These are phyloP conservation scores for Chlorops oryzae DNA, from an alignment of 1,140 invertebrate genomes.

Conservation along the genomic window DNA sequence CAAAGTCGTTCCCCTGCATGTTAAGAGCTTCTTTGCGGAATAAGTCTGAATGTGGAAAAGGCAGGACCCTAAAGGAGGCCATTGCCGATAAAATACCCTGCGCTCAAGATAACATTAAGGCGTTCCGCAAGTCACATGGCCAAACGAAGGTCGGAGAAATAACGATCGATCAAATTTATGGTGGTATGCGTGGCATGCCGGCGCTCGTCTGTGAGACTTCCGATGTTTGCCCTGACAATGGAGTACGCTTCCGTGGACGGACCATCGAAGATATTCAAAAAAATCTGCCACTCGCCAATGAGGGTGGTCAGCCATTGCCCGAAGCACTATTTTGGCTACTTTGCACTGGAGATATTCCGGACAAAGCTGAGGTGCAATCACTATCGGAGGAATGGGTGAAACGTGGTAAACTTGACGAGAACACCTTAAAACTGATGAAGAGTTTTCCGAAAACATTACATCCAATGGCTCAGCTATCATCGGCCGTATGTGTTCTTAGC, in stretches of 20 bases:
- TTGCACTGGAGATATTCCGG: slow-evolving; percentile 83
- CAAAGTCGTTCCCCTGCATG: no score
- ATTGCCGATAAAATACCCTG: slow-evolving; percentile 76
- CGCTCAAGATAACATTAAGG: slow-evolving; percentile 79
- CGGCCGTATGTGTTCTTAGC: slow-evolving; percentile 83
- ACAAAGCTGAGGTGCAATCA: slow-evolving; percentile 67
- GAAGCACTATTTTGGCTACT: slow-evolving; percentile 94
- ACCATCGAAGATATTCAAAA: slow-evolving; percentile 90
- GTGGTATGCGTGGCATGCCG: slow-evolving; percentile 92
- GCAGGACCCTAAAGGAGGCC: no score
- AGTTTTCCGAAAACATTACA: slow-evolving; percentile 87
- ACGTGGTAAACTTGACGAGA: slow-evolving; percentile 66
- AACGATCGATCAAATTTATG: slow-evolving; percentile 61
- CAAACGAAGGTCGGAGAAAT: slow-evolving; percentile 81
- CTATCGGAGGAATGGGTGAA: slow-evolving; percentile 86
- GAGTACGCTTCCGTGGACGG: slow-evolving; percentile 86
- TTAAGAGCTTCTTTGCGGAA: no score
- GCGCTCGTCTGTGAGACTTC: slow-evolving; percentile 93
- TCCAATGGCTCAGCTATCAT: slow-evolving; percentile 92
- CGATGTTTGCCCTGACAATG: slow-evolving; percentile 85
- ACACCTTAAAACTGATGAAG: slow-evolving; percentile 90
- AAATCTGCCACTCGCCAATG: slow-evolving; percentile 78
- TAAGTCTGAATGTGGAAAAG: no score
- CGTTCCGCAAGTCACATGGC: slow-evolving; percentile 80
- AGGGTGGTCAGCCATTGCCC: slow-evolving; percentile 78